phyloP scores from a whole-genome alignment of 2,888 invertebrate species.

The Ophioninae sp. region DNA sequence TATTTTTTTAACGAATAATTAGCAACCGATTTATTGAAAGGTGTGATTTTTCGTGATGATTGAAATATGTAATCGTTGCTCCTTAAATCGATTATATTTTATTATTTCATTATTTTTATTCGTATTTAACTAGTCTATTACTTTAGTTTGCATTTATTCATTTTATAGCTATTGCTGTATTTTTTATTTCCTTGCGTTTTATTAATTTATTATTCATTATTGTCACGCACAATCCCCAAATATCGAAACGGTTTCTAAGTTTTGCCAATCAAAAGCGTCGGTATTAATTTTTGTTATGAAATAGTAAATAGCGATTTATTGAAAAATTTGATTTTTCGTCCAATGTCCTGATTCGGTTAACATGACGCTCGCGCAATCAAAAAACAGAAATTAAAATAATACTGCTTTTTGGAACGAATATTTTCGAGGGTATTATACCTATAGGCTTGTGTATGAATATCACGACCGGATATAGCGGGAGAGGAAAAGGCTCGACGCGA shows the following conservation, averaged over 20 bases:
- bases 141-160: no score
- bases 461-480: constrained; percentile 45
- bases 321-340: not conserved
- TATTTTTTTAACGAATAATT: no score
- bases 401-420: not conserved
- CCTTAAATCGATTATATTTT: no score
- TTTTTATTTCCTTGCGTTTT: no score
- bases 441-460: not conserved
- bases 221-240: not conserved
- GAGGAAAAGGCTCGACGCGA: constrained; percentile 68
- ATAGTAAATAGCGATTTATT: not conserved
- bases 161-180: no score
- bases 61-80: no score
- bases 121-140: no score
- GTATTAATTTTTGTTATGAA: not conserved
- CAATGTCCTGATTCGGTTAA: not conserved
- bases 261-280: not conserved
- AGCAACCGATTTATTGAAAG: no score
- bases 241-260: not conserved
- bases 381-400: not conserved
- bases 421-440: not conserved
- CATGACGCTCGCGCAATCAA: not conserved
- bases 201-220: not conserved
- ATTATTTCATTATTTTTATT: no score
- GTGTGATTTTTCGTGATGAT: no score